Conservation (phyloP, 2,797 vertebrate species). For the Myotis vivesi region DNA sequence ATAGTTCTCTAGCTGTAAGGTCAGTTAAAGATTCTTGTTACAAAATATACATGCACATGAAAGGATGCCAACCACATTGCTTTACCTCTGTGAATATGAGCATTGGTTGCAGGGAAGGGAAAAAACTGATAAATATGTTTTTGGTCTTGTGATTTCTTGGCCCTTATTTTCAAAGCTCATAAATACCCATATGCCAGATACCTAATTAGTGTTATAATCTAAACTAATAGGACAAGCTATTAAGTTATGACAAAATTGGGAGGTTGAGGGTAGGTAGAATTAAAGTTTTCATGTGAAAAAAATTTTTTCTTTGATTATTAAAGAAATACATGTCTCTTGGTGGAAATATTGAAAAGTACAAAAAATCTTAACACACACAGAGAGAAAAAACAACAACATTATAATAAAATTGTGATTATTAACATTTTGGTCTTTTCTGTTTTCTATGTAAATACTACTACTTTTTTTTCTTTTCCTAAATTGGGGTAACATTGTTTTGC, state of each 20-base stretch:
- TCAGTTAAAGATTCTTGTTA: slow-evolving; percentile 52
- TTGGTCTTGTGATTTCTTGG: slow-evolving; percentile 50
- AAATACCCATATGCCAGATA: slow-evolving; percentile 30
- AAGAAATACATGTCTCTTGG: not conserved
- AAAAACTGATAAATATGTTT: not conserved
- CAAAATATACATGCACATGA: slow-evolving; percentile 36
- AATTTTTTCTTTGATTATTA: not conserved
- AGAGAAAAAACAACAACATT: not conserved
- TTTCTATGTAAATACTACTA: slow-evolving; percentile 19
- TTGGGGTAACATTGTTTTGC: not conserved
- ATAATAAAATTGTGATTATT: not conserved
- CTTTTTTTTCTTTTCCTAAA: slow-evolving; percentile 13
- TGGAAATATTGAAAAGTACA: not conserved
- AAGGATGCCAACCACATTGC: not conserved
- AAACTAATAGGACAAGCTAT: slow-evolving; percentile 44
- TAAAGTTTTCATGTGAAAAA: not conserved
- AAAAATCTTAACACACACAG: not conserved
- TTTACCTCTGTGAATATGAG: slow-evolving; percentile 27
- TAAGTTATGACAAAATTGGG: slow-evolving; percentile 50
- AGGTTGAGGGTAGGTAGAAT: not conserved
- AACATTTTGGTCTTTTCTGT: slow-evolving; percentile 10
- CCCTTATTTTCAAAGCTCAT: slow-evolving; percentile 52
- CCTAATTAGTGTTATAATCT: slow-evolving; percentile 54
- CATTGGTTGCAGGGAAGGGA: not conserved
- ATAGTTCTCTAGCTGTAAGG: slow-evolving; percentile 40